Conservation (phyloP, 2,888 invertebrate species). For the Eumerus sabulonum region DNA sequence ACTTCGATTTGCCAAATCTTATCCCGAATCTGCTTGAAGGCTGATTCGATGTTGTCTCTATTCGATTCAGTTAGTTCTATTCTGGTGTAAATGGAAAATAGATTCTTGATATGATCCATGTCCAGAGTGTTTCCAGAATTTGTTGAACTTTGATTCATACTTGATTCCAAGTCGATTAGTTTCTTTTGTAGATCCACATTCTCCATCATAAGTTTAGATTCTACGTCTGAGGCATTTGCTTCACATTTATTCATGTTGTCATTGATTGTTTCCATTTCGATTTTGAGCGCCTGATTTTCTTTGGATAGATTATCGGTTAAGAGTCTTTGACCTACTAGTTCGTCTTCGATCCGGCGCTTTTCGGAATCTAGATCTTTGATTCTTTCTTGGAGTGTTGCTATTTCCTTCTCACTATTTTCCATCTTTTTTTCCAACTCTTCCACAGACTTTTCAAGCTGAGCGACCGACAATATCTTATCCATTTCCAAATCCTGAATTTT, state of each 20-base stretch:
- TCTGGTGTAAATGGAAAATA: constrained; percentile 72
- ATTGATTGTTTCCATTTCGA: constrained; percentile 74
- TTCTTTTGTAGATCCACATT: constrained; percentile 71
- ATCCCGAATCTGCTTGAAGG: constrained; percentile 81
- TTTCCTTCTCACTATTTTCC: constrained; percentile 69
- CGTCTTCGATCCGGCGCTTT: constrained; percentile 45
- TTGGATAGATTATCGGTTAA: constrained; percentile 70
- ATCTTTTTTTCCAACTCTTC: constrained; percentile 69
- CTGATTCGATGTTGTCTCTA: constrained; percentile 71
- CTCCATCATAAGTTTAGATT: constrained; percentile 70
- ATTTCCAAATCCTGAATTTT: constrained; percentile 74
- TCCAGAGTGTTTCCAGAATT: constrained; percentile 33
- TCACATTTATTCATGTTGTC: constrained; percentile 67
- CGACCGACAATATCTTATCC: constrained; percentile 74
- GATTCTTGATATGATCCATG: constrained; percentile 71
- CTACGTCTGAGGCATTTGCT: constrained; percentile 69
- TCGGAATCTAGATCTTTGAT: constrained; percentile 68
- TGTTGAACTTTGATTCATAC: constrained; percentile 44
- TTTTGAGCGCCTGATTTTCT: constrained; percentile 74
- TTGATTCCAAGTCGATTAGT: constrained; percentile 76
- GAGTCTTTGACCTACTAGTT: constrained; percentile 23
- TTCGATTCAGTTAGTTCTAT: constrained; percentile 67
- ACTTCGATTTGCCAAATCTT: constrained; percentile 82
- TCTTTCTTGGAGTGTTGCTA: constrained; percentile 65
- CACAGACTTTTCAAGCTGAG: constrained; percentile 72